phyloP scores from a whole-genome alignment of 2,113 vertebrate genomes.

The Rynchops niger region DNA sequence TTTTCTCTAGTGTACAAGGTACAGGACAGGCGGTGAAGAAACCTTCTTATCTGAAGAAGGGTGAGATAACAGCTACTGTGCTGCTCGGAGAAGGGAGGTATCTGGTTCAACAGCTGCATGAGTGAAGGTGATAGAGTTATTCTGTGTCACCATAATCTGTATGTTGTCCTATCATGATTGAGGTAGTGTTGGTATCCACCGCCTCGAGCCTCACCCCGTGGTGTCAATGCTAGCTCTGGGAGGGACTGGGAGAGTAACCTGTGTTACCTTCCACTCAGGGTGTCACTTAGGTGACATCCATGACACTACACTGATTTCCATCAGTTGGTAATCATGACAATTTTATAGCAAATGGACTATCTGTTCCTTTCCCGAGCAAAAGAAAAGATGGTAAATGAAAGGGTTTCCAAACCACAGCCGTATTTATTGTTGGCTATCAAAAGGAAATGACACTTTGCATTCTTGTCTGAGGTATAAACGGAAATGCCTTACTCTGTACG shows the following conservation, averaged over 20 bases:
- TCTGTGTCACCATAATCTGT: neutral
- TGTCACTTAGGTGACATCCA: neutral
- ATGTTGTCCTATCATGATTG: neutral
- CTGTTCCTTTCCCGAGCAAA: neutral
- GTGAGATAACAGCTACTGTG: neutral
- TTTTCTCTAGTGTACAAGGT: neutral
- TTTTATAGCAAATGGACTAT: neutral
- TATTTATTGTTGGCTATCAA: neutral
- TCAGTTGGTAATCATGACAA: neutral
- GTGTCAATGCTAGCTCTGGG: neutral
- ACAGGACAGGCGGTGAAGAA: neutral
- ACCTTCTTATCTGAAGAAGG: neutral
- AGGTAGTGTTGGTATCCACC: neutral
- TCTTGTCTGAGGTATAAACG: neutral
- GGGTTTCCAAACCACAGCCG: neutral
- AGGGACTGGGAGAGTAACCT: neutral
- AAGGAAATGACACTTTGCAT: neutral
- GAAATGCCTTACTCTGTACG: neutral
- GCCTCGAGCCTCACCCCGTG: fast-evolving
- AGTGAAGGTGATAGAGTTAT: neutral
- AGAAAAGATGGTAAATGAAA: neutral
- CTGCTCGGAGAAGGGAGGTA: too few species aligned
- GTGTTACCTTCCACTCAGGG: neutral
- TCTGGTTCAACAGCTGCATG: neutral
- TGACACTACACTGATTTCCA: neutral